phyloP scores from a whole-genome alignment of 2,113 vertebrate genomes.

The Ifrita kowaldi region DNA sequence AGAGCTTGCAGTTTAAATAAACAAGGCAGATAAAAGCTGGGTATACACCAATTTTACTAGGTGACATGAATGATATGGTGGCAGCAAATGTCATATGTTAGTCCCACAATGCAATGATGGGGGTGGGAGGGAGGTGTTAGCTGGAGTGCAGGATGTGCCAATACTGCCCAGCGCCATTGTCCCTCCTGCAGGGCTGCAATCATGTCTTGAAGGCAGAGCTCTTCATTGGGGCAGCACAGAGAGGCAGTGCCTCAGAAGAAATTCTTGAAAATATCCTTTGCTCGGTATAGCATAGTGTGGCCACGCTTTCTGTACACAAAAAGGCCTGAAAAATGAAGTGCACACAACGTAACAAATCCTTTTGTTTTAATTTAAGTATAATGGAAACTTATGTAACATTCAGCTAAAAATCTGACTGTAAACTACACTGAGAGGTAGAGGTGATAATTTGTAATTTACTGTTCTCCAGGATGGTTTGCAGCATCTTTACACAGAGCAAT shows the following conservation, averaged over 20 bases:
- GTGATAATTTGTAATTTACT: neutral
- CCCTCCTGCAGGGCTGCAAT: neutral
- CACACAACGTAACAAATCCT: neutral
- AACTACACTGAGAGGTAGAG: neutral
- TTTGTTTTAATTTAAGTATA: neutral
- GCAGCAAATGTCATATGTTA: fast-evolving
- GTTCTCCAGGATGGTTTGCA: neutral
- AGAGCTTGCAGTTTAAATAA: neutral
- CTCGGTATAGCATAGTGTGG: neutral
- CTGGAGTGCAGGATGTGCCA: neutral
- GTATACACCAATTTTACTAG: neutral
- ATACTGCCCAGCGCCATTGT: neutral
- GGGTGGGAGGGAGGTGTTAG: neutral
- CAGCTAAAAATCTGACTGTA: neutral
- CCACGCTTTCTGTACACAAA: neutral
- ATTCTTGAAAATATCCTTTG: neutral
- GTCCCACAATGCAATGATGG: fast-evolving
- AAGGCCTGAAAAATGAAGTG: neutral
- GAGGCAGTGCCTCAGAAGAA: neutral
- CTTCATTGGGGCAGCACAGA: neutral
- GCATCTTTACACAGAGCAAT: neutral
- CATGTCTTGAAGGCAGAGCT: neutral
- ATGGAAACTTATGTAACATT: neutral
- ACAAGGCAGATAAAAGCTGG: neutral
- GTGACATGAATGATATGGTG: neutral